Conservation (phyloP, 2,888 invertebrate species). For the Agriotes lineatus region DNA sequence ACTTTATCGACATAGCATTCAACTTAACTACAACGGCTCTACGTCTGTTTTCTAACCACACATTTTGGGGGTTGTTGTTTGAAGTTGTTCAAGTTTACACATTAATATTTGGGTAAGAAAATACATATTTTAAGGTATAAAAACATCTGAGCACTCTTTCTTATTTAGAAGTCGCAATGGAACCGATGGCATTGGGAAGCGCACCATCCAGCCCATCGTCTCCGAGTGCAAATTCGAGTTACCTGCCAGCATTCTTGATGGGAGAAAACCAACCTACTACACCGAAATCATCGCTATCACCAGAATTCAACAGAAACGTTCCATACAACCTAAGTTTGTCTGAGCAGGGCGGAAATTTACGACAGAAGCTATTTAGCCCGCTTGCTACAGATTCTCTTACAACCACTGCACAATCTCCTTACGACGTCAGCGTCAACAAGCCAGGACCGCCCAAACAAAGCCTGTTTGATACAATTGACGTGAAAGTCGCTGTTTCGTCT, state of each 20-base stretch:
- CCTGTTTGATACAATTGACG: conserved; percentile 74
- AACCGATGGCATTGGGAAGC: conserved; percentile 87
- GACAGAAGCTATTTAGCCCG: conserved; percentile 61
- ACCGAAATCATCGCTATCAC: conserved; percentile 58
- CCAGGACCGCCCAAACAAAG: conserved; percentile 79
- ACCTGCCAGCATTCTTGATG: conserved; percentile 82
- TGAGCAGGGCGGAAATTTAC: conserved; percentile 55
- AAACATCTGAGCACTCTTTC: background rate
- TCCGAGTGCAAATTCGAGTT: conserved; percentile 75
- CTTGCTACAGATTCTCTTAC: conserved; percentile 59
- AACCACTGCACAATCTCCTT: conserved; percentile 59
- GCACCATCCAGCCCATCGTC: conserved; percentile 79
- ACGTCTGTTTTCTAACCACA: too few relatives aligned
- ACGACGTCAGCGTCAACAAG: conserved; percentile 68
- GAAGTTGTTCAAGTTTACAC: too few relatives aligned
- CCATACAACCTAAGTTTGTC: conserved; percentile 42
- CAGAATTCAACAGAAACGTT: conserved; percentile 55
- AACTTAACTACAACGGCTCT: too few relatives aligned
- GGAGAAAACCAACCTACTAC: conserved; percentile 76
- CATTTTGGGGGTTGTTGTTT: too few relatives aligned
- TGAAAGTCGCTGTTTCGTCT: conserved; percentile 50
- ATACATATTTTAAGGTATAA: background rate
- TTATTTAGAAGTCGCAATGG: conserved; percentile 69
- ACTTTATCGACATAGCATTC: too few relatives aligned
- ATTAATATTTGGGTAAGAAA: too few relatives aligned